Evolutionary conservation across 2,888 invertebrate species (phyloP), one percentile per base, ranked within the genome.

Genomic region (Dynastes hyllus): DNA sequence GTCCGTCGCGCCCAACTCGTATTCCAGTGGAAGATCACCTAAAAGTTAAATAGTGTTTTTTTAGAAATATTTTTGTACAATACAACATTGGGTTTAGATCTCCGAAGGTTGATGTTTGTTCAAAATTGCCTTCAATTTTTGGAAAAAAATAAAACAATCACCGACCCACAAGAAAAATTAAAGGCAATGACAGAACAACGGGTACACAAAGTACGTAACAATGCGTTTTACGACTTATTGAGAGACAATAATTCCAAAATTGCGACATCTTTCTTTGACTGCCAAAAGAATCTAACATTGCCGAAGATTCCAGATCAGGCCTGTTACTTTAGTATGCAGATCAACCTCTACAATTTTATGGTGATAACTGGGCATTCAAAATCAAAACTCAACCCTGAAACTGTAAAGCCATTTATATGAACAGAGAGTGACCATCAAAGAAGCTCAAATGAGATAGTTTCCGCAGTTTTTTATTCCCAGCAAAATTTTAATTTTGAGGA

Each of bases 1-100:
- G n/a, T n/a, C n/a, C n/a, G n/a, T n/a, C n/a, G n/a, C n/a, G n/a
- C n/a, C n/a, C n/a, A n/a, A n/a, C n/a, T n/a, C n/a, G n/a, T n/a
- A n/a, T n/a, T 75, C 11, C 6, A 13, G 58, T 32, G 29, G 50
- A 75, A 58, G 29, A 75, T 5, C n/a, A 75, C 13, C 58, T 75
- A 22, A 22, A 16, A 75, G 75, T 75, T 27, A 58, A 75, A 53
- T 32, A 75, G 27, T 58, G 75, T 75, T 22, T 55, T 51, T 53
- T 75, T 22, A 75, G 32, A 11, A 75, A 27, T 58, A 27, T 55
- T 75, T 53, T 75, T 37, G 2, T 37, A 5, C 3, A 37, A 6
- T 37, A 6, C 37, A 3, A 37, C 6, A 37, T 37, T 37, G 37
- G 37, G 6, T 37, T 37, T 6, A 0, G 2, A 3, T 37, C 6